Evolutionary conservation across 1,140 invertebrate species (phyloP), one percentile per base, ranked within the genome.

Genomic region (Caenorhabditis latens): DNA sequence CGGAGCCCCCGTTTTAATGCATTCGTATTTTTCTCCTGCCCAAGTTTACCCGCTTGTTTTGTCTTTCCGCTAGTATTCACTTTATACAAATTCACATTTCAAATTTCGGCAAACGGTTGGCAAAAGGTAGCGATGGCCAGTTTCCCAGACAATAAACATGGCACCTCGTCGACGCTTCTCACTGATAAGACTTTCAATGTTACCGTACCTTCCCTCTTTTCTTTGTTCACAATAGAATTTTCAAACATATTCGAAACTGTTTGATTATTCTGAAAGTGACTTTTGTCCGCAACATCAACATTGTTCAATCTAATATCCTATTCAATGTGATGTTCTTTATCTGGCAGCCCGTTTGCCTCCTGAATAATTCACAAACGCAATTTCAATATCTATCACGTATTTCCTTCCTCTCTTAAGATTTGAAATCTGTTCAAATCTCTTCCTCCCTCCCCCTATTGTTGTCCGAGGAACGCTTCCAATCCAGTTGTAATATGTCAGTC

Each of bases 301-400:
- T 79, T 79, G 71, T 79, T 79, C 43, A 50, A 79, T 79, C 71
- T 79, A 5, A 79, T 79, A 79, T 79, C 71, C 71, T 24, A 79
- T 79, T 79, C 71, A 79, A 79, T 79, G 71, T 50, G 71, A 79
- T 79, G 71, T 79, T 79, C 71, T 79, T 79, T 79, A 79, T 79
- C 71, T 79, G 71, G 71, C 71, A 50, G 71, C 71, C 71, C 71
- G 71, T 79, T 79, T 79, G 71, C 71, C 46, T 79, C 71, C 46
- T 79, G 46, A 79, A 79, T 79, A 79, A 79, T 79, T 79, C 46
- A 79, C 71, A 79, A 53, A 6, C 71, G 71, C 43, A 8, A 50
- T 79, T 50, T 79, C 71, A 79, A 50, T 79, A 79, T 79, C 71
- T 79, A 79, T 50, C 19, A 79, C 46, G 46, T 79, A 24, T 79